phyloP scores from a whole-genome alignment of 2,113 vertebrate genomes.

The Cricetomys ansorgei region DNA sequence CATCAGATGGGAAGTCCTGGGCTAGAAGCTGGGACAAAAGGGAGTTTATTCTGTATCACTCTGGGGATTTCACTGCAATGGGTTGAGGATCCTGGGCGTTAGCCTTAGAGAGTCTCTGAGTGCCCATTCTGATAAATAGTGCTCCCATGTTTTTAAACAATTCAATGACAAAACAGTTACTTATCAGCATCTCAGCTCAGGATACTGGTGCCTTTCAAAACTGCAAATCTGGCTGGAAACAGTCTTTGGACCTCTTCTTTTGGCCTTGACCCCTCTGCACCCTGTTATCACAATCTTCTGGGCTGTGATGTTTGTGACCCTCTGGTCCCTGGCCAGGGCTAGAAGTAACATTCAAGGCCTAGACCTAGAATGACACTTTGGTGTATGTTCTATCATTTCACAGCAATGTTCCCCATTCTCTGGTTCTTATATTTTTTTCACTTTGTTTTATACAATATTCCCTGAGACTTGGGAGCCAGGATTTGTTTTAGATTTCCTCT shows the following conservation, averaged over 20 bases:
- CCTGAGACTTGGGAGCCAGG: background rate
- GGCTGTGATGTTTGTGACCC: background rate
- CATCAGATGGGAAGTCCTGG: background rate
- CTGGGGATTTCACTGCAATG: background rate
- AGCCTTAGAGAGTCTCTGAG: background rate
- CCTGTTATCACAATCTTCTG: background rate
- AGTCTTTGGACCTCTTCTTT: background rate
- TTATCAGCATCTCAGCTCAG: background rate
- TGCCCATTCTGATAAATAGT: accelerated
- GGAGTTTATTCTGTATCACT: background rate
- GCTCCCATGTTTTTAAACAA: background rate
- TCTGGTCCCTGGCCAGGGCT: no score
- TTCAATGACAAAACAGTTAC: background rate
- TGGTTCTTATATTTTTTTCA: background rate
- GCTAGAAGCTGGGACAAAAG: accelerated
- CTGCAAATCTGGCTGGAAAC: background rate
- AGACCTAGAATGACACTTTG: accelerated
- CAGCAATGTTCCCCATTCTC: background rate
- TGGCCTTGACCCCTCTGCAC: background rate
- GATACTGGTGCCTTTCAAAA: background rate
- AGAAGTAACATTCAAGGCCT: accelerated
- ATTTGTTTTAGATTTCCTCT: background rate
- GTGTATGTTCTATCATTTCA: background rate
- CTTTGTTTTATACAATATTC: background rate
- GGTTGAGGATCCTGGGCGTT: no score